Percentiles rank a stretch among this genome's conserved stretches.
Conservation (phyloP, 2,113 vertebrate species). For the Takifugu bimaculatus region DNA sequence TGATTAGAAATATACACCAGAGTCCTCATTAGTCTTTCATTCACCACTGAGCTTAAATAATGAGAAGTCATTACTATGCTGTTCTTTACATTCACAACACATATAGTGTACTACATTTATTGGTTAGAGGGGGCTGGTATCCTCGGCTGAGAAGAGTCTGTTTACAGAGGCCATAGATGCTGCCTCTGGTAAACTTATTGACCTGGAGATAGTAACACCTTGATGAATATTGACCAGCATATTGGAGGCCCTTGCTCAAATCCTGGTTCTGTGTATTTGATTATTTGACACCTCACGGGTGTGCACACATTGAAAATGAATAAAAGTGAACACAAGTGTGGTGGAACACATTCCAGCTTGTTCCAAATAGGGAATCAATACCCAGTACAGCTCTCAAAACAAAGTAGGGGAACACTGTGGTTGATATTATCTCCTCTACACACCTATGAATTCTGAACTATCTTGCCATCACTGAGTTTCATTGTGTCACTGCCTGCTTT, state of each 20-base stretch:
- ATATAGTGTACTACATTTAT: slow-evolving; percentile 26
- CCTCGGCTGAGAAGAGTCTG: slow-evolving; percentile 9
- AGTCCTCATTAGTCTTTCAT: slow-evolving; percentile 6
- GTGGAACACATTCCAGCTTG: neutral
- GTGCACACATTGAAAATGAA: neutral
- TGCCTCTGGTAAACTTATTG: slow-evolving; percentile 53
- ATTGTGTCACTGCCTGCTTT: too few species aligned
- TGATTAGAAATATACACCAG: slow-evolving; percentile 26
- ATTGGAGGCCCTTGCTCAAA: slow-evolving; percentile 31
- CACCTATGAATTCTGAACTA: too few species aligned
- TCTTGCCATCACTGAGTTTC: too few species aligned
- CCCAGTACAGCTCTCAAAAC: too few species aligned
- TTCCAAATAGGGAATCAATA: too few species aligned
- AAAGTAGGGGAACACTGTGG: too few species aligned
- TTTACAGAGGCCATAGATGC: slow-evolving; percentile 42
- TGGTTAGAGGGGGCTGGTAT: too few species aligned
- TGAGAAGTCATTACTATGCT: slow-evolving; percentile 13
- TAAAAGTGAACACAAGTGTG: too few species aligned
- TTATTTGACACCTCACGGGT: neutral
- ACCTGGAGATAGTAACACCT: slow-evolving; percentile 32
- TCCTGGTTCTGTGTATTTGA: neutral
- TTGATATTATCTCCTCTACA: too few species aligned
- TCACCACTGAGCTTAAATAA: slow-evolving; percentile 8
- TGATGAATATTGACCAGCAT: slow-evolving; percentile 54
- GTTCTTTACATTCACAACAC: slow-evolving; percentile 24